These are phyloP conservation scores for Chaetodon trifascialis DNA, from an alignment of 2,113 vertebrate species.

Conservation along the genomic window DNA sequence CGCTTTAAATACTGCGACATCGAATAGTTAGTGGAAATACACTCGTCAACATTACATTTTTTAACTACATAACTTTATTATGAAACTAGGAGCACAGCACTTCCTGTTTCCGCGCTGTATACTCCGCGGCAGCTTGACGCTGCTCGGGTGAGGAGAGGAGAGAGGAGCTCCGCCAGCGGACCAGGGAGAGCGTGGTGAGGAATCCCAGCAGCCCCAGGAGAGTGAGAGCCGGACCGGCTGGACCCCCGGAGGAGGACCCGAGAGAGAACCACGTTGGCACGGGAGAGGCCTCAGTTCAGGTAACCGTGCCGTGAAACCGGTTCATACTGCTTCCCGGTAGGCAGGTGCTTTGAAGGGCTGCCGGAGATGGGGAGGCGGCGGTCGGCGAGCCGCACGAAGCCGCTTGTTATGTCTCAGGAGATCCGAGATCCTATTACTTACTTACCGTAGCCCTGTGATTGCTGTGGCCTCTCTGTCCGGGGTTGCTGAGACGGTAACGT, in stretches of 20 bases:
- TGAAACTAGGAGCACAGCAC: slow-evolving; percentile 1
- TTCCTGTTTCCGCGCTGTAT: background rate
- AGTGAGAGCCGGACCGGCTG: slow-evolving; percentile 73
- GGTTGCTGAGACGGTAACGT: slow-evolving; percentile 8
- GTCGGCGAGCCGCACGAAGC: slow-evolving; percentile 34
- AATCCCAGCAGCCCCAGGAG: slow-evolving; percentile 77
- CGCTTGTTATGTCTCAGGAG: slow-evolving; percentile 48
- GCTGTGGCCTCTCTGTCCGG: slow-evolving; percentile 26
- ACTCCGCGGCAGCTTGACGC: slow-evolving; percentile 36
- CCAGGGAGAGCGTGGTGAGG: slow-evolving; percentile 74
- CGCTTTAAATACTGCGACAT: background rate
- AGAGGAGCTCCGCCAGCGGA: slow-evolving; percentile 73
- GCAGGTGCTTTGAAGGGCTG: slow-evolving; percentile 57
- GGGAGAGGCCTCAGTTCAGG: slow-evolving; percentile 83
- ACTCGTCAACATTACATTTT: background rate
- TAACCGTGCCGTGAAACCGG: slow-evolving; percentile 59
- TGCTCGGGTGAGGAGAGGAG: slow-evolving; percentile 48
- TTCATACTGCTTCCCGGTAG: slow-evolving; percentile 12
- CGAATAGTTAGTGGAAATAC: background rate
- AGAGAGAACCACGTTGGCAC: slow-evolving; percentile 77
- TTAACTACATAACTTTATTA: slow-evolving; percentile 29
- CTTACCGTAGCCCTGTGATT: slow-evolving; percentile 17
- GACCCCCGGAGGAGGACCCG: slow-evolving; percentile 79
- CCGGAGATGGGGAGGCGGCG: slow-evolving; percentile 59
- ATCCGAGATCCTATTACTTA: slow-evolving; percentile 52